Conservation (phyloP, 1,140 invertebrate species). For the Diabrotica undecimpunctata region DNA sequence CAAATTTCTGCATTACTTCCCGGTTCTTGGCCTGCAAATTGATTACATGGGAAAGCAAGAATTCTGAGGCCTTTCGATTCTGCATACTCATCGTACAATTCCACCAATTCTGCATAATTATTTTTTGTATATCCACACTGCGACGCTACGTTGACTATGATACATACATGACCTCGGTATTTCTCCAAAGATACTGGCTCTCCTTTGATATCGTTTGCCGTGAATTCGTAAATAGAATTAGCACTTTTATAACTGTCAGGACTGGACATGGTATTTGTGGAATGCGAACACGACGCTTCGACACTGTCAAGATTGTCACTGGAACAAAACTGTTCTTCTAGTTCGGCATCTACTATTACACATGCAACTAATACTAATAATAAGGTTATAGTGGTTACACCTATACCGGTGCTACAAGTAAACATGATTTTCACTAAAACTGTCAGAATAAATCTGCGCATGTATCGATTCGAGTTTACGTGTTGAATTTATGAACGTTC, state of each 20-base stretch:
- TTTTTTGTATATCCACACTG: constrained; percentile 76
- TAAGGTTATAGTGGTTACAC: neutral
- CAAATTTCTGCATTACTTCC: constrained; percentile 69
- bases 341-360: neutral
- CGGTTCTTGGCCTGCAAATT: constrained; percentile 82
- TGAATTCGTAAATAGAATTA: constrained; percentile 70
- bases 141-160: constrained; percentile 85
- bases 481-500: too few species aligned
- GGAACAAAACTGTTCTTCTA: neutral
- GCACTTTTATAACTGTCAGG: constrained; percentile 56
- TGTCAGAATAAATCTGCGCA: too few species aligned
- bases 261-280: constrained; percentile 1
- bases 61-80: constrained; percentile 65
- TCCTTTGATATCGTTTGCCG: constrained; percentile 68
- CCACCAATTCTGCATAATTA: constrained; percentile 74
- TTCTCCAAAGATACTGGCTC: constrained; percentile 67
- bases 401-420: too few species aligned
- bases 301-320: neutral
- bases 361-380: neutral
- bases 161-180: constrained; percentile 65
- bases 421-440: too few species aligned
- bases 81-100: constrained; percentile 67
- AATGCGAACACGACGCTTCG: neutral
- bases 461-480: too few species aligned
- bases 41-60: constrained; percentile 82